Percentiles rank a stretch among this genome's conserved stretches.
Evolutionary conservation across 2,113 vertebrate genomes (phyloP).

Genomic region (Strix aluco): DNA sequence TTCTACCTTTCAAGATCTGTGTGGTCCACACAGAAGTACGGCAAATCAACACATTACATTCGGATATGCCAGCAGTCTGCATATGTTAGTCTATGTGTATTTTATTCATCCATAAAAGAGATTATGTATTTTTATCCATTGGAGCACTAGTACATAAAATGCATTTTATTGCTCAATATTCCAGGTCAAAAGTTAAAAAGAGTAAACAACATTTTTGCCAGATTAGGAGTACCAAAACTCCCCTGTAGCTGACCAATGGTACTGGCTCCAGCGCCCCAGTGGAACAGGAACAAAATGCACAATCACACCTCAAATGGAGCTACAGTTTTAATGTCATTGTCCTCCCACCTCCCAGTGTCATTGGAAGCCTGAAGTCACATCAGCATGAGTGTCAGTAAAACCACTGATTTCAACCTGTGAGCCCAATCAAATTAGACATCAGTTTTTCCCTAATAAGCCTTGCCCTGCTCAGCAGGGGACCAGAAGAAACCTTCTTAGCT

Average conservation of each 20-base stretch:
- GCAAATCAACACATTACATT: neutral
- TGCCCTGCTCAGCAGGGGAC: neutral
- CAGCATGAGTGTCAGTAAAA: neutral
- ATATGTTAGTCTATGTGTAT: neutral
- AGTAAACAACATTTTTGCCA: neutral
- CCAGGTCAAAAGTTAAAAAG: neutral
- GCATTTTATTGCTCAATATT: neutral
- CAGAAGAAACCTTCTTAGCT: neutral
- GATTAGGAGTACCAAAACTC: neutral
- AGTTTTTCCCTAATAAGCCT: neutral
- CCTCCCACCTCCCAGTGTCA: neutral
- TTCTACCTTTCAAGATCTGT: neutral
- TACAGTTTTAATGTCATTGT: neutral
- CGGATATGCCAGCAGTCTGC: neutral
- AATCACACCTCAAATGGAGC: neutral
- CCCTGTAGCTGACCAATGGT: neutral
- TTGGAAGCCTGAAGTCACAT: neutral
- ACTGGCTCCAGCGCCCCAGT: neutral
- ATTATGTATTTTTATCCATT: neutral
- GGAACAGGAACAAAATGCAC: neutral
- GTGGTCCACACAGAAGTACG: neutral
- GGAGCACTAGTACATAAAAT: neutral
- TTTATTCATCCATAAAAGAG: neutral
- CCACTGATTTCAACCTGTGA: neutral
- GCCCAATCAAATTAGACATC: neutral